phyloP scores from a whole-genome alignment of 2,797 vertebrate species.

The Coendou prehensilis region DNA sequence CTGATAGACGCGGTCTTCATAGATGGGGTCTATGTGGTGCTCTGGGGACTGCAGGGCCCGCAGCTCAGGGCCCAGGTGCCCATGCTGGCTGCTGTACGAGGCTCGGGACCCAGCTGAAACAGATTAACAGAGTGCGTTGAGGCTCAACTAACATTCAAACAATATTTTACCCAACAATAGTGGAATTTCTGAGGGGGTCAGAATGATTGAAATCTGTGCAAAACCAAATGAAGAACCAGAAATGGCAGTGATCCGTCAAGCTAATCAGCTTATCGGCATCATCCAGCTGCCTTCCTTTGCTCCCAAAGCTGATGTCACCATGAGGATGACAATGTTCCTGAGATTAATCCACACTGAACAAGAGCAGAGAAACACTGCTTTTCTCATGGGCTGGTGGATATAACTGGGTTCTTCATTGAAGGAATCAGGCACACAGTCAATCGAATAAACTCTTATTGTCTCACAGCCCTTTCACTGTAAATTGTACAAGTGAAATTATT shows the following conservation, averaged over 20 bases:
- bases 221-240: slow-evolving; percentile 28
- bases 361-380: not conserved
- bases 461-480: rapidly evolving
- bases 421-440: not conserved
- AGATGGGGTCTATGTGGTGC: slow-evolving; percentile 98
- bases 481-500: not conserved
- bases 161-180: slow-evolving; percentile 25
- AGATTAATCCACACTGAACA: not conserved
- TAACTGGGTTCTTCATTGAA: not conserved
- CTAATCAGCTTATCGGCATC: slow-evolving; percentile 65
- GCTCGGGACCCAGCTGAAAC: slow-evolving; percentile 94
- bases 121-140: slow-evolving; percentile 67
- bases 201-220: slow-evolving; percentile 53
- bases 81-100: slow-evolving; percentile 98
- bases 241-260: slow-evolving; percentile 6
- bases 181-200: not conserved
- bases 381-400: not conserved
- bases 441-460: not conserved
- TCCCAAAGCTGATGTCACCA: slow-evolving; percentile 66
- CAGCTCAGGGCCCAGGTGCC: slow-evolving; percentile 95
- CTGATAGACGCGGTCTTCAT: slow-evolving; percentile 98
- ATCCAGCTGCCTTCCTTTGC: slow-evolving; percentile 60
- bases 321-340: not conserved
- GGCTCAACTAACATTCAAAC: not conserved
- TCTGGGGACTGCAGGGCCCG: slow-evolving; percentile 97